Evolutionary conservation across 1,140 invertebrate species (phyloP).

Genomic region (Reticulitermes speratus): DNA sequence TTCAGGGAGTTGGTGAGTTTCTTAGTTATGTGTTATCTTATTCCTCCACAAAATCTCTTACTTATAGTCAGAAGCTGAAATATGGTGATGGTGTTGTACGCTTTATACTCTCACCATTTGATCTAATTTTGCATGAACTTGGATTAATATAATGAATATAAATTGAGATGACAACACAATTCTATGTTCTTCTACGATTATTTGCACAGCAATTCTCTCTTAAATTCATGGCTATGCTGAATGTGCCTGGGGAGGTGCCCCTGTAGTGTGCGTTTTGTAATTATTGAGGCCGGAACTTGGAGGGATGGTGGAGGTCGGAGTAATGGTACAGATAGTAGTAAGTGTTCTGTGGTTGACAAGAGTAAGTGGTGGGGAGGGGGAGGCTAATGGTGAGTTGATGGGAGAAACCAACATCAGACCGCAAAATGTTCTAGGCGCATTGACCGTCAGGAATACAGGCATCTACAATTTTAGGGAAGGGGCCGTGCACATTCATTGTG

Average conservation of each 20-base stretch:
- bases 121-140: no score
- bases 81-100: no score
- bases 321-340: neutral
- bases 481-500: neutral
- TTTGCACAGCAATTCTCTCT: neutral
- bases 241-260: neutral
- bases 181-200: no score
- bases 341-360: neutral
- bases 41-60: no score
- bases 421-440: neutral
- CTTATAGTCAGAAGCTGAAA: no score
- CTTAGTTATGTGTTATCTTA: no score
- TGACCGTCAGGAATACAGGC: neutral
- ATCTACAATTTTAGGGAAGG: neutral
- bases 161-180: no score
- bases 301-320: neutral
- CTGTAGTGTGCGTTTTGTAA: neutral
- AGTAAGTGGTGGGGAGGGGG: neutral
- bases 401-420: neutral
- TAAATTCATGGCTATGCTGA: neutral
- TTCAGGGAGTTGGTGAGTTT: no score
- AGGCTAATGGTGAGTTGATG: neutral
- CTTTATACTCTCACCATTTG: no score
- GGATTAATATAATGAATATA: no score
- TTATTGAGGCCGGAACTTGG: neutral